Conservation (phyloP, 2,888 invertebrate species). For the Ceriagrion tenellum region DNA sequence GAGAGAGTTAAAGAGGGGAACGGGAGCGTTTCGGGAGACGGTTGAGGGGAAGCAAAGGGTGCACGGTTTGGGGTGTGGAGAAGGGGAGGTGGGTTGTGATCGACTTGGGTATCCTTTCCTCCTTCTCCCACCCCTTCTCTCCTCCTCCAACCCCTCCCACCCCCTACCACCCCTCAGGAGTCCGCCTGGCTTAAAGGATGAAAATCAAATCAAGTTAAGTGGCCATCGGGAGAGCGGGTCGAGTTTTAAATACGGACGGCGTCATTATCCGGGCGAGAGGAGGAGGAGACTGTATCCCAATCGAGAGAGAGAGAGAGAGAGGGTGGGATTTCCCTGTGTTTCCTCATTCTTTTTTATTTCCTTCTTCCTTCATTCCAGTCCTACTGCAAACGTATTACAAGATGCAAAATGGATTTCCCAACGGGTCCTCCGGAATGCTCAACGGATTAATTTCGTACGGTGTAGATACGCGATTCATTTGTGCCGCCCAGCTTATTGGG, state of each 20-base stretch:
- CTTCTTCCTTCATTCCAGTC: background rate
- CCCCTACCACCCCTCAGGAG: background rate
- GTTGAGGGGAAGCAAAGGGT: background rate
- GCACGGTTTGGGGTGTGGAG: background rate
- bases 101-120: background rate
- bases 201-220: constrained; percentile 39
- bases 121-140: background rate
- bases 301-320: background rate
- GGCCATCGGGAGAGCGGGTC: constrained; percentile 12
- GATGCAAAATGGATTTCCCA: constrained; percentile 34
- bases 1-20: too few species aligned
- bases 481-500: background rate
- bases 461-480: background rate
- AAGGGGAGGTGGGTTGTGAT: background rate
- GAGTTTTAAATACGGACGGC: constrained; percentile 32
- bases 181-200: constrained; percentile 23
- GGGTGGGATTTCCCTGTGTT: background rate
- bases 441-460: background rate
- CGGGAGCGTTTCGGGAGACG: too few species aligned
- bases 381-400: constrained; percentile 24
- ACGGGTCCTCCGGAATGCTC: background rate
- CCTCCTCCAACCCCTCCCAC: background rate
- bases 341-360: background rate
- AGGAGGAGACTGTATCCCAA: background rate
- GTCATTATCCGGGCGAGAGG: background rate